phyloP scores from a whole-genome alignment of 2,888 invertebrate species.

The Homarus gammarus region DNA sequence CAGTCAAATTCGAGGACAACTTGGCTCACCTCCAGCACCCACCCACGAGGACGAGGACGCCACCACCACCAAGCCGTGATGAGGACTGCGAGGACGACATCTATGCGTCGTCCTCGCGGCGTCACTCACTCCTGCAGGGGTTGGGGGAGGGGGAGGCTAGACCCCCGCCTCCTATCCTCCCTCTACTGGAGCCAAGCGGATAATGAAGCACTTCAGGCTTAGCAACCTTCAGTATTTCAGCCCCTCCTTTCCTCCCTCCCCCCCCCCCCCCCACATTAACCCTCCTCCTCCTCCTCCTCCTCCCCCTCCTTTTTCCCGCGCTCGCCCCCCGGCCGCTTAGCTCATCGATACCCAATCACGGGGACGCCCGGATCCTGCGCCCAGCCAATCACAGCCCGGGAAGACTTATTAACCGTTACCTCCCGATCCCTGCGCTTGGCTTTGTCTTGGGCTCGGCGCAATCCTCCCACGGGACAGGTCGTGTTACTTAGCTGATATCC shows the following conservation, averaged over 20 bases:
- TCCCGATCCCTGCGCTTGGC: constrained; percentile 63
- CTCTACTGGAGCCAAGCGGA: not conserved
- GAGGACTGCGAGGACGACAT: no score
- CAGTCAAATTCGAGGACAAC: no score
- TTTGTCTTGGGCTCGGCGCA: constrained; percentile 45
- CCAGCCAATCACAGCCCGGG: constrained; percentile 65
- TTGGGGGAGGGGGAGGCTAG: no score
- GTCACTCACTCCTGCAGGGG: no score
- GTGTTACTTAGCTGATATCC: constrained; percentile 39
- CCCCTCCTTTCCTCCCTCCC: not conserved
- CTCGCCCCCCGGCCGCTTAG: constrained; percentile 37
- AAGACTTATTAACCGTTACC: constrained; percentile 67
- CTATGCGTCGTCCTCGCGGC: no score
- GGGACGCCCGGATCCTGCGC: constrained; percentile 54
- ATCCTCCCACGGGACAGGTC: not conserved
- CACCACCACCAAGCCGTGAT: no score
- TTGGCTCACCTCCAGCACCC: no score
- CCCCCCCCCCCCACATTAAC: not conserved
- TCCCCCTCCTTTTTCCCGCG: not conserved
- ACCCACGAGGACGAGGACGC: no score
- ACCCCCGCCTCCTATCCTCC: not conserved
- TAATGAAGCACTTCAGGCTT: not conserved
- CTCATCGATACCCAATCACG: constrained; percentile 71
- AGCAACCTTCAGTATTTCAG: constrained; percentile 10
- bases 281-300: not conserved